phyloP scores from a whole-genome alignment of 2,797 vertebrate genomes.

The Peromyscus attwateri region DNA sequence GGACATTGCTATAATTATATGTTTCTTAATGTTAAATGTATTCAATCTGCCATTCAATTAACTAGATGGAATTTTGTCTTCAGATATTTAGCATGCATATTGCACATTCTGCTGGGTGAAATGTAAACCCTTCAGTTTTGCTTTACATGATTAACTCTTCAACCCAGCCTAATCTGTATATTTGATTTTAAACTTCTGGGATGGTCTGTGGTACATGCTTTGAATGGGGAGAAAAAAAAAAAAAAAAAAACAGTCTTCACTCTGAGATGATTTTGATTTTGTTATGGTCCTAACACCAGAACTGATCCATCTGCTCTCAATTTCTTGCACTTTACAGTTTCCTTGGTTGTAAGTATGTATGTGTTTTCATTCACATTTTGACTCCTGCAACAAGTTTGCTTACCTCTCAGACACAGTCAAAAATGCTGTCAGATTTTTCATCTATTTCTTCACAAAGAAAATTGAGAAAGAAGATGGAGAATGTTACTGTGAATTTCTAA shows the following conservation, averaged over 20 bases:
- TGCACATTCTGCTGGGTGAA: background rate
- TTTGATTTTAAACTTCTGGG: constrained; percentile 77
- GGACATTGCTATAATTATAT: constrained; percentile 48
- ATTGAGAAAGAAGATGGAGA: constrained; percentile 1
- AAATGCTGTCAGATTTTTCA: constrained; percentile 34
- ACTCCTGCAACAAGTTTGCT: background rate
- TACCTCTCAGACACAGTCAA: constrained; percentile 54
- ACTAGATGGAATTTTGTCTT: constrained; percentile 61
- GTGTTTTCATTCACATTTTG: constrained; percentile 41
- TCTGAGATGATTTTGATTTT: constrained; percentile 56
- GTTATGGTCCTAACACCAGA: constrained; percentile 44
- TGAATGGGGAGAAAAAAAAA: constrained; percentile 7
- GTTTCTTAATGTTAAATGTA: constrained; percentile 73
- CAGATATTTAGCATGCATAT: constrained; percentile 57
- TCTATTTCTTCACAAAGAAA: constrained; percentile 41
- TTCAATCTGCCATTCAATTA: constrained; percentile 76
- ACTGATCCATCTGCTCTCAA: constrained; percentile 64
- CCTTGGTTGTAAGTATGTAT: constrained; percentile 22
- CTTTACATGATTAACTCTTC: constrained; percentile 73
- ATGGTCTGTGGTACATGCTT: constrained; percentile 53
- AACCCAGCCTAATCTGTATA: constrained; percentile 69
- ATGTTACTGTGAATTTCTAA: constrained; percentile 41
- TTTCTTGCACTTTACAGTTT: constrained; percentile 69
- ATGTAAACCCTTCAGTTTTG: constrained; percentile 72
- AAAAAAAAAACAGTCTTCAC: background rate